These are phyloP conservation scores for Mormyrus proboscirostris DNA, from an alignment of 2,797 vertebrate genomes.

Conservation along the genomic window DNA sequence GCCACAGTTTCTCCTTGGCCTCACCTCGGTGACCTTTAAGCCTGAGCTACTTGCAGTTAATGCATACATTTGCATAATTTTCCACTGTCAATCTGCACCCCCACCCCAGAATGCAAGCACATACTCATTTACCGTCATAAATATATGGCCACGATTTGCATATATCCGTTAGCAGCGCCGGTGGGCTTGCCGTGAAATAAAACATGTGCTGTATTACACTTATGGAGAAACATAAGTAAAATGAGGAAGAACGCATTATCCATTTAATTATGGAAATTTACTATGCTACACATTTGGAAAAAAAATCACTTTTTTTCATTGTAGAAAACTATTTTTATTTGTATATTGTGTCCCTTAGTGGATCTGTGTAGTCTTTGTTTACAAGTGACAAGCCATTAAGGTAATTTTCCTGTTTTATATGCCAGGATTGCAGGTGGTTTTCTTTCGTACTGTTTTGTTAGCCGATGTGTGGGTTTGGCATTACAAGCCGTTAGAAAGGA, in stretches of 20 bases:
- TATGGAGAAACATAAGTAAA: background rate
- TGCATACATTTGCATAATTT: background rate
- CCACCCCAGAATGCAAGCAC: background rate
- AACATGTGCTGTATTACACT: background rate
- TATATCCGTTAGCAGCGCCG: background rate
- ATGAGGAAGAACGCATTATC: background rate
- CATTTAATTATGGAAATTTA: background rate
- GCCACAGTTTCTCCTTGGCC: background rate
- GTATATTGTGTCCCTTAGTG: background rate
- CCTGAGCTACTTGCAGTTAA: background rate
- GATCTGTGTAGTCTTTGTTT: background rate
- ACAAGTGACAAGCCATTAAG: background rate
- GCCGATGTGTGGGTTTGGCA: background rate
- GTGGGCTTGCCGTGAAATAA: background rate
- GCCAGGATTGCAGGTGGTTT: background rate
- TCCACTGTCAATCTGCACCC: background rate
- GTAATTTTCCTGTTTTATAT: background rate
- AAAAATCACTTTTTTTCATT: background rate
- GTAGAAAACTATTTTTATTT: background rate
- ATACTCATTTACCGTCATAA: background rate
- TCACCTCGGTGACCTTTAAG: slow-evolving; percentile 2
- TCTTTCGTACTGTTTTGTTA: background rate
- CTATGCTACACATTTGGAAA: background rate
- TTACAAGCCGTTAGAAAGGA: background rate
- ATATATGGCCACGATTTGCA: background rate